These are phyloP conservation scores for Andrena bucephala DNA, from an alignment of 2,888 invertebrate genomes.

Conservation along the genomic window DNA sequence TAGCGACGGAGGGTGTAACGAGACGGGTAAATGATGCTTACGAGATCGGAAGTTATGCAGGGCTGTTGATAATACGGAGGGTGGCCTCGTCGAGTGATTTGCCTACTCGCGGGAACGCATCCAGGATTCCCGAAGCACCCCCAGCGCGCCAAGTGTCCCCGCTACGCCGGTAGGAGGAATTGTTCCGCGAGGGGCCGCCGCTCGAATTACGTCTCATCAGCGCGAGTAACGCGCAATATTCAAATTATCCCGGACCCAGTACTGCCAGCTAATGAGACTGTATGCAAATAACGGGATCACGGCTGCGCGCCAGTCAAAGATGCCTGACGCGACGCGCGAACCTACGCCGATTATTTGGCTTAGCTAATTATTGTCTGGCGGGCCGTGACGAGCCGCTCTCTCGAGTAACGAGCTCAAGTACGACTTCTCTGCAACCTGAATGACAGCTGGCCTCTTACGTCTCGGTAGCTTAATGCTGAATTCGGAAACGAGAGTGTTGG, in stretches of 20 bases:
- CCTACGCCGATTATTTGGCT: slow-evolving; percentile 66
- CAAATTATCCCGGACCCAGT: slow-evolving; percentile 78
- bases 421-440: background rate
- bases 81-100: slow-evolving; percentile 62
- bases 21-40: slow-evolving; percentile 50
- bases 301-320: slow-evolving; percentile 22
- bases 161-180: slow-evolving; percentile 48
- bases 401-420: slow-evolving; percentile 13
- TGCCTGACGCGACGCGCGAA: slow-evolving; percentile 25
- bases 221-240: slow-evolving; percentile 81
- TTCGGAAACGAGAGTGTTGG: background rate
- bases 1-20: slow-evolving; percentile 40
- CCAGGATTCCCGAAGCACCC: slow-evolving; percentile 73
- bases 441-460: too few species aligned
- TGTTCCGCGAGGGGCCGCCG: slow-evolving; percentile 63
- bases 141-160: slow-evolving; percentile 17
- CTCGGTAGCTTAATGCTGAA: background rate
- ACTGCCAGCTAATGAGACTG: slow-evolving; percentile 79
- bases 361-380: slow-evolving; percentile 64
- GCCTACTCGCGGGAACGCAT: slow-evolving; percentile 74
- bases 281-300: slow-evolving; percentile 79
- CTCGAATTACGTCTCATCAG: slow-evolving; percentile 82
- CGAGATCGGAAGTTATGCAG: slow-evolving; percentile 65
- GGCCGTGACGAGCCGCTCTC: slow-evolving; percentile 15
- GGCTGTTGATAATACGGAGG: slow-evolving; percentile 33